Base-by-base conservation (phyloP, 2,888 invertebrate genomes). In the Spisula solida region DNA sequence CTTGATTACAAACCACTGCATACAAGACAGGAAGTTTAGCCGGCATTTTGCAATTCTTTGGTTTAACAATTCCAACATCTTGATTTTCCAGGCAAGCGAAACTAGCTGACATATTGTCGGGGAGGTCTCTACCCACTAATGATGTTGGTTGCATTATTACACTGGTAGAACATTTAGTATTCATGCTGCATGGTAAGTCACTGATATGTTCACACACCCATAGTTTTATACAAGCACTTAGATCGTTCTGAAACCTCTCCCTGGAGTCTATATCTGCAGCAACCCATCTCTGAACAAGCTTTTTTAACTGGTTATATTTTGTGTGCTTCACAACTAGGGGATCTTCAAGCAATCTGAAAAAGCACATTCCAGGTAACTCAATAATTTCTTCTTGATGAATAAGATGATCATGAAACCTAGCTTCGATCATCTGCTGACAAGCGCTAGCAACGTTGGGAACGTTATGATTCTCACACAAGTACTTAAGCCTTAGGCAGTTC, bases 391-490 rank as follows among this genome's bases (percentile, higher is more conserved):
- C 95, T 90, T 95, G 95, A 79, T 93, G 93, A 51, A 96, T 94
- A 2, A 96, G 89, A 89, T 95, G 95, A 90, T 96, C 96, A 92
- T 96, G 96, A 89, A 96, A 96, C 34, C 96, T 92, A 31, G 96
- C 93, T 87, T 95, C 94, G 80, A 96, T 95, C 82, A 96, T 96
- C 34, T 91, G 92, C 75, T 94, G 94, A 70, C 95, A 95, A 8
- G 94, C 92, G 82, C 92, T 91, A 18, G 94, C 93, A 14, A 96
- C 95, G 87, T 95, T 94, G 55, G 93, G 93, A 80, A 96, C 88
- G 88, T 96, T 96, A 90, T 96, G 96, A 85, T 95, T 95, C 86
- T 96, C 95, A 29, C 95, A 93, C 10, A 96, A 89, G 85, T 95
- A 95, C 55, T 94, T 92, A 4, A 96, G 89, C 31, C 95, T 90